Conservation (phyloP, 2,888 invertebrate genomes). For the Griposia aprilina region DNA sequence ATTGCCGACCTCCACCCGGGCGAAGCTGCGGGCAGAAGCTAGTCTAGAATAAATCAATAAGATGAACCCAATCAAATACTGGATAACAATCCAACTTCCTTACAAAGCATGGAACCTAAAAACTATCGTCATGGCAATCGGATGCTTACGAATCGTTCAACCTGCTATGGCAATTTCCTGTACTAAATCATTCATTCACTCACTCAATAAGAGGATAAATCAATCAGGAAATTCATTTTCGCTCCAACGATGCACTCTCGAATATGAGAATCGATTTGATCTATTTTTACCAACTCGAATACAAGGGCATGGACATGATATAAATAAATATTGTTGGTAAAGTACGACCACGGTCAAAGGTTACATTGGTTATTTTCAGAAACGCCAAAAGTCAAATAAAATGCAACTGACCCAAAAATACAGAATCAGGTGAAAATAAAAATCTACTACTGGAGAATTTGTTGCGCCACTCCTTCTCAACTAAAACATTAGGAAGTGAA, state of each 20-base stretch:
- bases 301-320: slow-evolving; percentile 6
- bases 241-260: slow-evolving; percentile 49
- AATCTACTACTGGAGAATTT: not conserved
- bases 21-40: no score
- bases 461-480: not conserved
- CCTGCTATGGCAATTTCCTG: slow-evolving; percentile 32
- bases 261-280: slow-evolving; percentile 54
- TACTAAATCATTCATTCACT: slow-evolving; percentile 28
- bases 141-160: not conserved
- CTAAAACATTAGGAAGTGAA: not conserved
- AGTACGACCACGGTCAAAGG: not conserved
- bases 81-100: not conserved
- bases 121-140: not conserved
- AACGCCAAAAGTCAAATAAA: not conserved
- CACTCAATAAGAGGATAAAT: slow-evolving; percentile 40
- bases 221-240: slow-evolving; percentile 58
- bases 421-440: not conserved
- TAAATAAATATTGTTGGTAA: slow-evolving; percentile 18
- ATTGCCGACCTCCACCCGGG: no score
- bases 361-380: not conserved
- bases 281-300: slow-evolving; percentile 50
- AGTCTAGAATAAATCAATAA: no score
- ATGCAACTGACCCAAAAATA: not conserved
- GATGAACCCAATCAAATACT: no score
- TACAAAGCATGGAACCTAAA: not conserved